phyloP scores from a whole-genome alignment of 23 tunicate species.

The Botrylloides violaceus region DNA sequence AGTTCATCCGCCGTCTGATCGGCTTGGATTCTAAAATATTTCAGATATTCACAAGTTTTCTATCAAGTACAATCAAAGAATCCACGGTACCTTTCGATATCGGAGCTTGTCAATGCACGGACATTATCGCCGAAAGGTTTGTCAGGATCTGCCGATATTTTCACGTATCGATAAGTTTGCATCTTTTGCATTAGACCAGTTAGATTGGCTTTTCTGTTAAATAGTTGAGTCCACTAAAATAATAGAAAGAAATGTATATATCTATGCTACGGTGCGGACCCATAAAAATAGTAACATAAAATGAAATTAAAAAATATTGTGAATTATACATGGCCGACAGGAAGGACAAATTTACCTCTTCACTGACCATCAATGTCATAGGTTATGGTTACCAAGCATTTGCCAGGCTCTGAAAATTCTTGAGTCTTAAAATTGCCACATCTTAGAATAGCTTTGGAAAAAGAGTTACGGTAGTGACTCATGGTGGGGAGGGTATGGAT shows the following conservation, averaged over 20 bases:
- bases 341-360: not conserved
- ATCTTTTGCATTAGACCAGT: conserved; percentile 80
- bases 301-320: not conserved
- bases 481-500: too few species aligned
- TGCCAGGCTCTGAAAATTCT: too few species aligned
- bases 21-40: conserved; percentile 40
- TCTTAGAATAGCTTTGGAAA: too few species aligned
- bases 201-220: conserved; percentile 68
- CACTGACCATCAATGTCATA: too few species aligned
- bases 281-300: too few species aligned
- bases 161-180: conserved; percentile 92
- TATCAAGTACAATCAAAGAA: not conserved
- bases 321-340: not conserved
- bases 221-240: conserved; percentile 86
- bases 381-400: too few species aligned
- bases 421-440: too few species aligned
- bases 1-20: conserved; percentile 78
- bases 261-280: too few species aligned
- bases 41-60: not conserved
- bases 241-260: too few species aligned
- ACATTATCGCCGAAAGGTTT: conserved; percentile 92
- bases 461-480: too few species aligned
- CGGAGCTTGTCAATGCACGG: conserved; percentile 69
- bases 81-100: conserved; percentile 61
- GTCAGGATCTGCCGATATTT: conserved; percentile 83